Evolutionary conservation across 2,797 vertebrate species (phyloP).

Genomic region (Carcharodon carcharias): DNA sequence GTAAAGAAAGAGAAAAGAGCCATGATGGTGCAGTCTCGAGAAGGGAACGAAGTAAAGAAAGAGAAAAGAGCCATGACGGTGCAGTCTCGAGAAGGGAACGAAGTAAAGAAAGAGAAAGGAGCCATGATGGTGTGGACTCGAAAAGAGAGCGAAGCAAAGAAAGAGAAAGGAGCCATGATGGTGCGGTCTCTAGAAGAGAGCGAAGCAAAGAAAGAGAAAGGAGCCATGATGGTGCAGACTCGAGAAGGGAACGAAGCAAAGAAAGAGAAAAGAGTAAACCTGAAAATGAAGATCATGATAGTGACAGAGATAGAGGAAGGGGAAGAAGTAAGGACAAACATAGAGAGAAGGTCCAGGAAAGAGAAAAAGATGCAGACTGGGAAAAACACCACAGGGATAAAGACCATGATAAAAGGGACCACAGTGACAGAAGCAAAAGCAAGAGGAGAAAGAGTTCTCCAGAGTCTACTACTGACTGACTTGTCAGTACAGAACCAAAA

Average conservation of each 20-base stretch:
- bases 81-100: neutral
- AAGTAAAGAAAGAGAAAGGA: neutral
- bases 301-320: slow-evolving; percentile 57
- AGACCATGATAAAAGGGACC: slow-evolving; percentile 55
- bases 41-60: neutral
- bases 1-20: neutral
- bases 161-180: too few species aligned
- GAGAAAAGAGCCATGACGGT: neutral
- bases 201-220: neutral
- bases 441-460: slow-evolving; percentile 57
- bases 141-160: too few species aligned
- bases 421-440: slow-evolving; percentile 61
- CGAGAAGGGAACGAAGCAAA: slow-evolving; percentile 48
- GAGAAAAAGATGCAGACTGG: slow-evolving; percentile 68
- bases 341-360: slow-evolving; percentile 59
- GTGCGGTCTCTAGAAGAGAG: too few species aligned
- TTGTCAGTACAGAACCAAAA: slow-evolving; percentile 25
- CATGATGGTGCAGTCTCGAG: neutral
- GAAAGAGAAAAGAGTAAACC: slow-evolving; percentile 65
- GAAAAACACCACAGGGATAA: slow-evolving; percentile 47
- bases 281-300: slow-evolving; percentile 69
- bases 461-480: slow-evolving; percentile 8
- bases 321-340: slow-evolving; percentile 63
- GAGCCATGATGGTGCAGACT: neutral
- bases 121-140: too few species aligned